phyloP scores from a whole-genome alignment of 1,140 invertebrate species.

The Zaprionus taronus region DNA sequence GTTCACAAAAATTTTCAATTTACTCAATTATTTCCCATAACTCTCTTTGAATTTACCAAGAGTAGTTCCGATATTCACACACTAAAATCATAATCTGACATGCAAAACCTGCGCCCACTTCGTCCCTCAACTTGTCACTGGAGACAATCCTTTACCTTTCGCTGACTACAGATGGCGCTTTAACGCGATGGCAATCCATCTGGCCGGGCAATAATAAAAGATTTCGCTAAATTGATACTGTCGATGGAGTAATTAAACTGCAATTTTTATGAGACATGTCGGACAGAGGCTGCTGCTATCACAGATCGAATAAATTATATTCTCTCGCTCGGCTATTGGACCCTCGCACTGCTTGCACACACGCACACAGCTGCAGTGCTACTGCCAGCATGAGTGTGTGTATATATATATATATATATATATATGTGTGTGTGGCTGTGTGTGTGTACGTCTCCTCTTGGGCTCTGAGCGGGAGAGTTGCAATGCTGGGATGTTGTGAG shows the following conservation, averaged over 20 bases:
- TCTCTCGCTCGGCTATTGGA: constrained; percentile 43
- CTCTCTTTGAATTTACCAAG: not conserved
- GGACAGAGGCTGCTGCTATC: constrained; percentile 81
- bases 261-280: constrained; percentile 84
- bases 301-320: constrained; percentile 84
- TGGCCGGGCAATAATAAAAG: constrained; percentile 75
- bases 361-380: constrained; percentile 2
- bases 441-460: constrained; percentile 8
- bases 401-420: not conserved
- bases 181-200: constrained; percentile 83
- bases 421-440: not conserved
- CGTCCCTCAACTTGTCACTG: not conserved
- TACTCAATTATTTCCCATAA: not conserved
- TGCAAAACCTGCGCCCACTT: not conserved
- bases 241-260: constrained; percentile 84
- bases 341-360: constrained; percentile 18
- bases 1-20: too few species aligned
- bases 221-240: constrained; percentile 84
- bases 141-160: constrained; percentile 47
- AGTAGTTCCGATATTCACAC: not conserved
- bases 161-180: constrained; percentile 77
- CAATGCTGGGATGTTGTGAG: not conserved
- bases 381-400: not conserved
- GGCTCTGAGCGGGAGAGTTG: constrained; percentile 1
- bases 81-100: not conserved